Conservation (phyloP, 2,888 invertebrate genomes). For the Ophonus ardosiacus region DNA sequence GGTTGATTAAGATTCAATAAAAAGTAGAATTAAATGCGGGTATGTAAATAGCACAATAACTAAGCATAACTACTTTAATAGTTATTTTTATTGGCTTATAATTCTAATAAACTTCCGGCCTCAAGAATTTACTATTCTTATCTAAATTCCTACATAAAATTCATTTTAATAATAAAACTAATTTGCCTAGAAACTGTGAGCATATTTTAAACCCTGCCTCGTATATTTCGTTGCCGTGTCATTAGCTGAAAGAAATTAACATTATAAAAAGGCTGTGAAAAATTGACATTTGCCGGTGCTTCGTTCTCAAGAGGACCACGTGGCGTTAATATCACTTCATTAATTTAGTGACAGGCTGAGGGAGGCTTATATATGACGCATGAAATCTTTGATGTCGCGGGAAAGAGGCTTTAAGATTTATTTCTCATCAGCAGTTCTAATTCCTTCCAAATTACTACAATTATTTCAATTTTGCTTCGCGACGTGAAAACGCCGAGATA, state of each 20-base stretch:
- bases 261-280: constrained; percentile 52
- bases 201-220: neutral
- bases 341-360: constrained; percentile 42
- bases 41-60: neutral
- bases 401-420: constrained; percentile 12
- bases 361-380: constrained; percentile 46
- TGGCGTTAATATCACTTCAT: constrained; percentile 56
- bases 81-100: constrained; percentile 38
- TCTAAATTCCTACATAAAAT: constrained; percentile 25
- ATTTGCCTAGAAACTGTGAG: neutral
- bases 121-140: constrained; percentile 33
- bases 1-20: neutral
- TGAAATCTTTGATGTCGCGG: constrained; percentile 52
- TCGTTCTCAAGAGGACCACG: constrained; percentile 41
- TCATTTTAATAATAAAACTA: constrained; percentile 12
- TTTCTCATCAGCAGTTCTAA: constrained; percentile 19
- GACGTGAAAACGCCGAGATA: neutral
- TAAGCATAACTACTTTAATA: neutral
- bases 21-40: neutral
- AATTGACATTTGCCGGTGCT: constrained; percentile 51
- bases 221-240: neutral
- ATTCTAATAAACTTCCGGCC: constrained; percentile 43
- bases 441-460: neutral
- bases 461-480: neutral
- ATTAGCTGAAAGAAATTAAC: constrained; percentile 49